Conservation (phyloP, 2,888 invertebrate genomes). For the Choristoneura rosaceana region DNA sequence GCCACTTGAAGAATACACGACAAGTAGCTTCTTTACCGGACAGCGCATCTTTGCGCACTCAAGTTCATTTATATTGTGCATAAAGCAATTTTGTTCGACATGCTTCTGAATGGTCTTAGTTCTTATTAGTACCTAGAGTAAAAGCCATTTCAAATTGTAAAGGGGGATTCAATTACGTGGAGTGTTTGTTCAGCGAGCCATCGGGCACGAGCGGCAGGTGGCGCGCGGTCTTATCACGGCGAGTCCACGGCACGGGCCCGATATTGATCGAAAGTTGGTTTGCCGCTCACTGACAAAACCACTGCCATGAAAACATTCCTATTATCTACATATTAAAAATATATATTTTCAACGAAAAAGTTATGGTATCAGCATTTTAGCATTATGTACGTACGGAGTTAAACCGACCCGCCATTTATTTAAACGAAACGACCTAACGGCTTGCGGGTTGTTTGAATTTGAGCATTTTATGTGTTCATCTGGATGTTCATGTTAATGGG, state of each 20-base stretch:
- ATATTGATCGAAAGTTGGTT: slow-evolving; percentile 17
- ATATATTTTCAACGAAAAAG: background rate
- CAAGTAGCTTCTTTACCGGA: too few species aligned
- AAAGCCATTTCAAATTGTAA: slow-evolving; percentile 16
- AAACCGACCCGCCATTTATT: slow-evolving; percentile 17
- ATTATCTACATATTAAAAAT: slow-evolving; percentile 8
- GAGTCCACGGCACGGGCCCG: slow-evolving; percentile 10
- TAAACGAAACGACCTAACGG: slow-evolving; percentile 18
- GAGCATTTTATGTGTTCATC: slow-evolving; percentile 33
- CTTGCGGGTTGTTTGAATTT: slow-evolving; percentile 18
- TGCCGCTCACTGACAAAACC: background rate
- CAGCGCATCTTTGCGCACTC: too few species aligned
- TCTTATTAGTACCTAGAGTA: background rate
- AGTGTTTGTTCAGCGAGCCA: slow-evolving; percentile 31
- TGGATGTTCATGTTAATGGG: slow-evolving; percentile 28
- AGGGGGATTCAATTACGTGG: slow-evolving; percentile 30
- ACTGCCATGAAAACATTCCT: slow-evolving; percentile 1
- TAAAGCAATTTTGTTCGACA: background rate
- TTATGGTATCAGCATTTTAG: slow-evolving; percentile 13
- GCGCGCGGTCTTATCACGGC: slow-evolving; percentile 31
- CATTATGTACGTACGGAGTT: slow-evolving; percentile 14
- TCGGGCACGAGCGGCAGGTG: slow-evolving; percentile 19
- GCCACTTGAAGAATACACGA: too few species aligned
- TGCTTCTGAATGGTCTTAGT: slow-evolving; percentile 20
- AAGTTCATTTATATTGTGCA: background rate